Evolutionary conservation across 2,113 vertebrate genomes (phyloP).

Genomic region (Hydropotes inermis): DNA sequence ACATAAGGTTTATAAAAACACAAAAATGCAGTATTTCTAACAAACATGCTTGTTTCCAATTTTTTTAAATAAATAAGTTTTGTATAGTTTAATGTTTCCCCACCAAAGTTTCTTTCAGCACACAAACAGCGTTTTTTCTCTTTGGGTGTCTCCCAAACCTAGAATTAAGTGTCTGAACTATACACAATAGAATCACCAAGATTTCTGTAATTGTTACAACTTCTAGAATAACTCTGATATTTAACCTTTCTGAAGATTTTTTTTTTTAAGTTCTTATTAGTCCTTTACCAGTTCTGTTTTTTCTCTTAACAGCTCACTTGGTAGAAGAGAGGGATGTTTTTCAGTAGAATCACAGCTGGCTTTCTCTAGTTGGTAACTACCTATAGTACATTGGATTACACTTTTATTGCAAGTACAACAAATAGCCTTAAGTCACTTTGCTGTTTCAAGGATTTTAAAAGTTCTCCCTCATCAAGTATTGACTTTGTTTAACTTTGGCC

Average conservation of each 20-base stretch:
- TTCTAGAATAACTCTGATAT: constrained; percentile 39
- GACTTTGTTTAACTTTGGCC: constrained; percentile 61
- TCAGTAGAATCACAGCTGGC: constrained; percentile 12
- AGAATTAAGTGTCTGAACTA: constrained; percentile 37
- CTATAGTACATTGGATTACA: not conserved
- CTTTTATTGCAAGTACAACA: constrained; percentile 55
- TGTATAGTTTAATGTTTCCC: constrained; percentile 66
- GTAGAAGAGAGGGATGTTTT: not conserved
- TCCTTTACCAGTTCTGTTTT: constrained; percentile 42
- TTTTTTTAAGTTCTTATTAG: constrained; percentile 44
- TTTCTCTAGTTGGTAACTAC: constrained; percentile 20
- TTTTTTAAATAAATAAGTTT: constrained; percentile 72
- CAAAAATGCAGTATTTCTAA: constrained; percentile 68
- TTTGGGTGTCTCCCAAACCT: not conserved
- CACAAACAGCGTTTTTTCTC: constrained; percentile 53
- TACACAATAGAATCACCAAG: constrained; percentile 18
- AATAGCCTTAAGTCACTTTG: constrained; percentile 57
- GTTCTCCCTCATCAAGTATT: constrained; percentile 57
- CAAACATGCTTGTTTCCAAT: constrained; percentile 72
- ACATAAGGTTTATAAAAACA: constrained; percentile 76
- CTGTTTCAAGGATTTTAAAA: constrained; percentile 46
- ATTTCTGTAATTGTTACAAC: constrained; percentile 40
- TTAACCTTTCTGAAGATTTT: constrained; percentile 42
- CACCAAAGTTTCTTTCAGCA: constrained; percentile 56
- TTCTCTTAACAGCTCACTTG: constrained; percentile 44